Evolutionary conservation across 92 coral and sea anemone species (phyloP).

Genomic region (Heteractis magnifica): DNA sequence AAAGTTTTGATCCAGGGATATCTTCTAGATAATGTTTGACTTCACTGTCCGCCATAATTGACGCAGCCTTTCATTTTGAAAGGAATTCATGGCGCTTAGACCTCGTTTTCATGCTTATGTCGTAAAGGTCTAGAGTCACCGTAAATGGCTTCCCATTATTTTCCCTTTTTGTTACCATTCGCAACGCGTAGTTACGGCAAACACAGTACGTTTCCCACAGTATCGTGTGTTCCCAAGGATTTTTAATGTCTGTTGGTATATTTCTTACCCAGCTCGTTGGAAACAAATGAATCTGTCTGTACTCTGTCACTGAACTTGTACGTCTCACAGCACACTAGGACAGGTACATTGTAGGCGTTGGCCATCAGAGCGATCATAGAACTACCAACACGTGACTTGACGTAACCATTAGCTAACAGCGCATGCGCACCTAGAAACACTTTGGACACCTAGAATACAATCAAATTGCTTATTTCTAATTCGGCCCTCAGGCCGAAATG

Average conservation of each 20-base stretch:
- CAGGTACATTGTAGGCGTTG: conserved; percentile 93
- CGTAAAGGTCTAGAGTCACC: too few relatives aligned
- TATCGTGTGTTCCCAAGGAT: background rate
- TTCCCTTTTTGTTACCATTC: too few relatives aligned
- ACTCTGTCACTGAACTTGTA: conserved; percentile 97
- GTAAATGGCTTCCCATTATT: too few relatives aligned
- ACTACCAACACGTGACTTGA: conserved; percentile 97
- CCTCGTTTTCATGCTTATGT: too few relatives aligned
- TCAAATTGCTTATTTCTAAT: background rate
- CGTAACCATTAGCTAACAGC: conserved; percentile 94
- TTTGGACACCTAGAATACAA: conserved; percentile 73
- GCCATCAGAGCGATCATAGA: conserved; percentile 98
- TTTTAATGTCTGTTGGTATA: background rate
- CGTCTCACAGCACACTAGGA: conserved; percentile 97
- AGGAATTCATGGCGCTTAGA: too few relatives aligned
- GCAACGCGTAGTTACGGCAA: too few relatives aligned
- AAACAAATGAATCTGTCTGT: conserved; percentile 95
- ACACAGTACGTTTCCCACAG: too few relatives aligned
- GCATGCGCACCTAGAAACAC: conserved; percentile 99
- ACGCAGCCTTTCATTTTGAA: too few relatives aligned
- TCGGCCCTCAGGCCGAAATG: too few relatives aligned
- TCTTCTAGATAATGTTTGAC: too few relatives aligned
- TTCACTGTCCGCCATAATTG: too few relatives aligned
- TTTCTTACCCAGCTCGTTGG: conserved; percentile 84
- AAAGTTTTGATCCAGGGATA: too few relatives aligned